Percentiles rank a stretch among this genome's conserved stretches.
These are phyloP conservation scores for Myotis pilosus DNA, from an alignment of 2,797 vertebrate genomes.

Conservation along the genomic window DNA sequence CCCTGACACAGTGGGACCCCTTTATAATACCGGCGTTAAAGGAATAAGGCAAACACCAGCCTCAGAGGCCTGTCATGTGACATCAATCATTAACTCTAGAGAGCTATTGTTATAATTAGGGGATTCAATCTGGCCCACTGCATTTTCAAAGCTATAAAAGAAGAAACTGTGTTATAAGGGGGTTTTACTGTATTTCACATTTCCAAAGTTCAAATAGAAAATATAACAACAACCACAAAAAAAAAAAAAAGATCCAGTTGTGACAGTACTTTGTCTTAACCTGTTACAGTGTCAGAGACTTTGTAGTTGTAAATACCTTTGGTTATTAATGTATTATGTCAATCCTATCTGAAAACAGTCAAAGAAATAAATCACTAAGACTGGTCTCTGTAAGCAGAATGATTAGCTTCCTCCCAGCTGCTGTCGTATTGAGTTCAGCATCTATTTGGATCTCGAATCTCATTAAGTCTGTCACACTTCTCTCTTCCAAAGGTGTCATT, in stretches of 20 bases:
- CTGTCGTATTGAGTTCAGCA: constrained; percentile 75
- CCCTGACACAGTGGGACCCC: constrained; percentile 76
- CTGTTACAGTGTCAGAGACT: constrained; percentile 78
- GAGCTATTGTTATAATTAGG: not conserved
- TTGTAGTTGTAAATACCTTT: constrained; percentile 81
- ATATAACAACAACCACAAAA: constrained; percentile 9
- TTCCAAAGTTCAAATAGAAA: constrained; percentile 81
- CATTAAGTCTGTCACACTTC: constrained; percentile 69
- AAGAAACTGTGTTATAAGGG: constrained; percentile 75
- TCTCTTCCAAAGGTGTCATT: constrained; percentile 73
- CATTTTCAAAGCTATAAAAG: constrained; percentile 38
- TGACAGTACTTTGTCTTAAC: constrained; percentile 81
- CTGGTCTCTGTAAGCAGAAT: constrained; percentile 75
- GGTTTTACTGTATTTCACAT: constrained; percentile 80
- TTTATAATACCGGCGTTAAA: constrained; percentile 71
- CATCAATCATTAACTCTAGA: not conserved
- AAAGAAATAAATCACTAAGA: constrained; percentile 62
- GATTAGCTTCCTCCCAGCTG: constrained; percentile 67
- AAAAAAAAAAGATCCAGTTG: constrained; percentile 71
- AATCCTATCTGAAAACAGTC: constrained; percentile 61
- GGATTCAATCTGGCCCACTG: constrained; percentile 27
- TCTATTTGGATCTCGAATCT: constrained; percentile 70
- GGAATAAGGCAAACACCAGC: constrained; percentile 27
- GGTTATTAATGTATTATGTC: constrained; percentile 75
- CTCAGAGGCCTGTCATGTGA: not conserved